Percentiles rank a stretch among this genome's conserved stretches.
phyloP scores from a whole-genome alignment of 2,113 vertebrate genomes.

The Corvus hawaiiensis region DNA sequence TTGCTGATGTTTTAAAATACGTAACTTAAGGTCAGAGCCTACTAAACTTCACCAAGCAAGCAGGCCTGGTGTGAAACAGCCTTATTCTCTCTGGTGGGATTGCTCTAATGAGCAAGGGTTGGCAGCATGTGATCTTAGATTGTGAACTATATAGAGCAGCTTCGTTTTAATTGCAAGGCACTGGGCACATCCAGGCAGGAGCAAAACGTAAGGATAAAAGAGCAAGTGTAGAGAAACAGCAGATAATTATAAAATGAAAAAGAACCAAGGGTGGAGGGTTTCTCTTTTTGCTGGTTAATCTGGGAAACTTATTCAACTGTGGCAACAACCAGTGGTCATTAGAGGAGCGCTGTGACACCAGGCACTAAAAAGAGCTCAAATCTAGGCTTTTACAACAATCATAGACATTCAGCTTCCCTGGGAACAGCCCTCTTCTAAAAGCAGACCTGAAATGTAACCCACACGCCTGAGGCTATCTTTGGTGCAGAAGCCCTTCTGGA shows the following conservation, averaged over 20 bases:
- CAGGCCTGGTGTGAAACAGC: neutral
- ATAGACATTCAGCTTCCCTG: neutral
- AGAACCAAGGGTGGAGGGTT: conserved; percentile 7
- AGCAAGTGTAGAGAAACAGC: neutral
- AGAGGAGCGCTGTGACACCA: neutral
- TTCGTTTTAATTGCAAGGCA: conserved; percentile 38
- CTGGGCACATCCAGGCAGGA: conserved; percentile 3
- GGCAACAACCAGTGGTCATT: conserved; percentile 29
- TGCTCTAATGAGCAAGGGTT: conserved; percentile 19
- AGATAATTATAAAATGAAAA: conserved; percentile 43
- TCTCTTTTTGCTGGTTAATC: neutral
- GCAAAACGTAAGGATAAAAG: neutral
- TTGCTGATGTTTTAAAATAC: neutral
- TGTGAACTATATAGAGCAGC: neutral
- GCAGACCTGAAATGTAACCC: neutral
- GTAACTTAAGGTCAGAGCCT: neutral
- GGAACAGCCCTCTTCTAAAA: conserved; percentile 2
- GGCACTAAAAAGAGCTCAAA: conserved; percentile 12
- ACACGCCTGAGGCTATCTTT: conserved; percentile 15
- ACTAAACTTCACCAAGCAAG: neutral
- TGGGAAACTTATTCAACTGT: neutral
- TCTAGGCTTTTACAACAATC: neutral
- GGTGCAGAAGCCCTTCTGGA: conserved; percentile 24
- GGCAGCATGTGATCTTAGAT: neutral
- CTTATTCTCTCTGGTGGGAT: neutral